A percentile compares a stretch with the other conserved stretches of the same genome.
phyloP scores from a whole-genome alignment of 2,888 invertebrate genomes.

The Falcaria lacertinaria region DNA sequence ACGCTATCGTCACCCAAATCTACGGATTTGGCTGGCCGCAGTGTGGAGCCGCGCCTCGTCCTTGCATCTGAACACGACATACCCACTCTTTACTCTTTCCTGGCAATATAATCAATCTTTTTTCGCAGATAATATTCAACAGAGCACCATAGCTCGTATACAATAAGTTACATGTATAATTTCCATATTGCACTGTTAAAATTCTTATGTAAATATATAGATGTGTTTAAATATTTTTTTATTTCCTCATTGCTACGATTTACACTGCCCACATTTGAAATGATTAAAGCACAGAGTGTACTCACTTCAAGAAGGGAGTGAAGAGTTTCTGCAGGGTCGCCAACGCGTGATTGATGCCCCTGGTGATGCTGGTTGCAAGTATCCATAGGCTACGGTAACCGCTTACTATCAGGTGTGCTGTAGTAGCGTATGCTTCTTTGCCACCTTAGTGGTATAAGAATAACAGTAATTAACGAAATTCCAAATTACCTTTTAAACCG shows the following conservation, averaged over 20 bases:
- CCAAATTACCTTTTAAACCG: too few species aligned
- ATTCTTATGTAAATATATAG: constrained; percentile 78
- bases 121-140: constrained; percentile 39
- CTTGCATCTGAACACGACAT: constrained; percentile 44
- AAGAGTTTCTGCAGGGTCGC: too few species aligned
- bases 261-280: constrained; percentile 5
- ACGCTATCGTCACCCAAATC: constrained; percentile 65
- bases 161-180: constrained; percentile 53
- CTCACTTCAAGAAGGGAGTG: too few species aligned
- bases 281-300: too few species aligned
- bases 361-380: too few species aligned
- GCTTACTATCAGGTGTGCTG: too few species aligned
- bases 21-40: constrained; percentile 65
- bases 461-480: too few species aligned
- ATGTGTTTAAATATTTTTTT: constrained; percentile 69
- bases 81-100: constrained; percentile 43
- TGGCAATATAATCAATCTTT: constrained; percentile 63
- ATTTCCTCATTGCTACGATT: constrained; percentile 29
- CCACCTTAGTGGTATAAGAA: too few species aligned
- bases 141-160: constrained; percentile 57
- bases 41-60: constrained; percentile 50
- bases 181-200: constrained; percentile 75
- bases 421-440: too few species aligned
- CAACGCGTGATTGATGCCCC: too few species aligned
- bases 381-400: too few species aligned